Evolutionary conservation across 1,140 invertebrate species (phyloP).

Genomic region (honey bee (Apis mellifera)): DNA sequence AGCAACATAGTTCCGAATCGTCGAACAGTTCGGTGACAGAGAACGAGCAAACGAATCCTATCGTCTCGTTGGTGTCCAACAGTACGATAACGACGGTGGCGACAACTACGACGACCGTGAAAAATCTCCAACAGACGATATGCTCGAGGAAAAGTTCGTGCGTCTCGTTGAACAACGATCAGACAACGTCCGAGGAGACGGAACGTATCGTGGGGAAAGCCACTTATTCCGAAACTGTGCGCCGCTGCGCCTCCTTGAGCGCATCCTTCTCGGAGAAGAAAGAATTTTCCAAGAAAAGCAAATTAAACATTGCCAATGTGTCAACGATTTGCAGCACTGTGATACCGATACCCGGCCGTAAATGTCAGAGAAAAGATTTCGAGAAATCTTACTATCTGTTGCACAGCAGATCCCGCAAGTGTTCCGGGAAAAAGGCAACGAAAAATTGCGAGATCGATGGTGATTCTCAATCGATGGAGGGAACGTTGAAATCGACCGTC

Average conservation of each 20-base stretch:
- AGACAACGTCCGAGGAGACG: conserved; percentile 24
- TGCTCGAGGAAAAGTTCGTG: conserved; percentile 39
- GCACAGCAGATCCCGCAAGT: conserved; percentile 55
- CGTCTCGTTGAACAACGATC: neutral
- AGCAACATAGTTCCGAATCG: conserved; percentile 51
- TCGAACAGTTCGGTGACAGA: conserved; percentile 59
- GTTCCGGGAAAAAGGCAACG: conserved; percentile 24
- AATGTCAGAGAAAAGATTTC: conserved; percentile 45
- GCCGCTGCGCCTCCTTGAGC: conserved; percentile 58
- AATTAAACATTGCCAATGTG: conserved; percentile 21
- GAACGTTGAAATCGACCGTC: neutral
- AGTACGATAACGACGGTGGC: conserved; percentile 3
- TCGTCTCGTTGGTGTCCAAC: conserved; percentile 12
- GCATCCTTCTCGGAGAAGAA: conserved; percentile 41
- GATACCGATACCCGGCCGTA: conserved; percentile 51
- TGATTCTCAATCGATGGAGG: conserved; percentile 30
- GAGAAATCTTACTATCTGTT: conserved; percentile 59
- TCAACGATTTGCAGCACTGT: conserved; percentile 23
- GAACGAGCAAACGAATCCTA: conserved; percentile 34
- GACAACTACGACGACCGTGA: conserved; percentile 35
- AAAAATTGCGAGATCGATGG: conserved; percentile 17
- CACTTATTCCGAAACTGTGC: conserved; percentile 75
- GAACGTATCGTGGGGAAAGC: conserved; percentile 58
- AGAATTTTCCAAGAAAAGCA: conserved; percentile 51
- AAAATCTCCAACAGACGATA: conserved; percentile 25